phyloP scores from a whole-genome alignment of 2,113 vertebrate species.

The Ellobius talpinus region DNA sequence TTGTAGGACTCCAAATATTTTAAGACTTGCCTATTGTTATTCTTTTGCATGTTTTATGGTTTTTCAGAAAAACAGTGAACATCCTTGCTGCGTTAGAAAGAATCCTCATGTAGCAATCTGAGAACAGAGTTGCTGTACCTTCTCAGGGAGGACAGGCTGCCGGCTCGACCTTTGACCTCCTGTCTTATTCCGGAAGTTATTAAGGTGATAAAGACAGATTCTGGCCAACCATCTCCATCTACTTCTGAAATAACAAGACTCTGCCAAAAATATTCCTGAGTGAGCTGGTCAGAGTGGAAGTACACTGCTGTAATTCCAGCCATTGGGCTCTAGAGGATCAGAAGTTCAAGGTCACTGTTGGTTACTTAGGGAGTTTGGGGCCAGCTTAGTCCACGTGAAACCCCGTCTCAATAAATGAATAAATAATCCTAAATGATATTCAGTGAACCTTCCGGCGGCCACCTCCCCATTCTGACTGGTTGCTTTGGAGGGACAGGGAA shows the following conservation, averaged over 20 bases:
- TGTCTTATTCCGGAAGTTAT: background rate
- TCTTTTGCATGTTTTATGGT: background rate
- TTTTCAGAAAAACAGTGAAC: background rate
- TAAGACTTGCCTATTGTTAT: background rate
- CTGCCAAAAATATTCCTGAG: background rate
- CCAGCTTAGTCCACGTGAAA: background rate
- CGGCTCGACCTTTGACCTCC: background rate
- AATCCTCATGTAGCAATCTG: background rate
- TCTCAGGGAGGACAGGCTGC: background rate
- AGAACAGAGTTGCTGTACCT: background rate
- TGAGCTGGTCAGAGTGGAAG: background rate
- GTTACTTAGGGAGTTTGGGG: background rate
- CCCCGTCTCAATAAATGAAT: background rate
- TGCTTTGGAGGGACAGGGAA: background rate
- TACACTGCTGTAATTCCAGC: background rate
- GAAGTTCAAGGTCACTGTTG: background rate
- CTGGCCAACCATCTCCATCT: background rate
- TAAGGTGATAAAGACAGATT: background rate
- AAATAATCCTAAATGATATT: background rate
- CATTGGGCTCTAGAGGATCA: background rate
- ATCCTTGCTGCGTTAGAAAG: background rate
- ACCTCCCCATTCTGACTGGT: background rate
- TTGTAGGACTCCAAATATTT: background rate
- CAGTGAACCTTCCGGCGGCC: background rate
- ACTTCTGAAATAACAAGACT: background rate